These are phyloP conservation scores for Drosophila pseudotalamancana DNA, from an alignment of 2,888 invertebrate genomes.

Conservation along the genomic window DNA sequence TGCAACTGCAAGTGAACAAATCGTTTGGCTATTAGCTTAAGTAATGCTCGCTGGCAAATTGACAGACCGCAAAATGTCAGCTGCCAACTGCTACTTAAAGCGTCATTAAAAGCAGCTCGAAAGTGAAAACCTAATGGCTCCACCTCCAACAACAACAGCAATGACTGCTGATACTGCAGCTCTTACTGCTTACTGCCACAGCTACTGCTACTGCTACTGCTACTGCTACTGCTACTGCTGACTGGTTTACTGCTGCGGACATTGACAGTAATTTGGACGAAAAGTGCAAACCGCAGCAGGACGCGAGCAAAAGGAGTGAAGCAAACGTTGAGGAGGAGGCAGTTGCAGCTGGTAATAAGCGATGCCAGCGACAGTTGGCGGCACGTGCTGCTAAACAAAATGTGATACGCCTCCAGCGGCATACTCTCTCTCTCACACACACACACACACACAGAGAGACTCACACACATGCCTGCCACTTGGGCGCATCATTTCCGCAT, in stretches of 20 bases:
- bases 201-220: constrained; percentile 31
- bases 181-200: constrained; percentile 37
- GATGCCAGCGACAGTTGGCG: constrained; percentile 41
- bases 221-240: constrained; percentile 3
- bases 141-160: constrained; percentile 2
- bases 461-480: constrained; percentile 22
- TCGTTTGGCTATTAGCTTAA: constrained; percentile 22
- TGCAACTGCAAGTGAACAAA: neutral
- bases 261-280: constrained; percentile 58
- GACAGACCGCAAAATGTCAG: constrained; percentile 40
- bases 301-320: constrained; percentile 26
- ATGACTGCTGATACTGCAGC: constrained; percentile 23
- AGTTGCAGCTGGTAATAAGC: constrained; percentile 59
- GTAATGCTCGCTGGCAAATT: constrained; percentile 30
- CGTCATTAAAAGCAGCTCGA: constrained; percentile 51
- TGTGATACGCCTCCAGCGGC: constrained; percentile 31
- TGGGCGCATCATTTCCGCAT: constrained; percentile 71
- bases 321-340: constrained; percentile 19
- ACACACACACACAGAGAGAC: neutral
- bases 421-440: neutral
- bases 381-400: constrained; percentile 77
- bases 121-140: constrained; percentile 52
- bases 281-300: constrained; percentile 66
- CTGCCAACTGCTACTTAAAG: constrained; percentile 37
- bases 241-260: constrained; percentile 47